Evolutionary conservation across 2,113 vertebrate genomes (phyloP), one percentile per base, ranked within the genome.

Genomic region (Peromyscus californicus): DNA sequence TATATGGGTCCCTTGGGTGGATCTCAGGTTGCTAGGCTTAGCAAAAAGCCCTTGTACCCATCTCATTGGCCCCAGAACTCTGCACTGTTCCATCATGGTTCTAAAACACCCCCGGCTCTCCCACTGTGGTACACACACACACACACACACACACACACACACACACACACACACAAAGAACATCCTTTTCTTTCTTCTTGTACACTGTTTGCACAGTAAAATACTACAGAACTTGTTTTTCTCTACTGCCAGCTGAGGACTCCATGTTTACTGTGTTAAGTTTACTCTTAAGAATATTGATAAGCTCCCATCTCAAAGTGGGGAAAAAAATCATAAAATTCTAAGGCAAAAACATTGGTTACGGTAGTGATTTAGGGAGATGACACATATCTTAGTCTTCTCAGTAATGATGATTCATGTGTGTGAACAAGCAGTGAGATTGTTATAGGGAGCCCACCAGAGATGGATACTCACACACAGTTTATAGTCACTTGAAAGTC

Each of bases 301-400:
- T 31, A 5, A 80, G 39, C 31, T 22, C 13, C 29, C 45, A 74
- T 82, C 59, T 92, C 69, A 57, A 91, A 91, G 61, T 83, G 2
- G 82, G 2, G 82, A 51, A 51, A 36, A 95, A 33, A 80, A 65
- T 96, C 54, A 31, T 57, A 91, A 91, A 94, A 80, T 85, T 70
- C 31, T 29, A 51, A n/a, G 69, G 7, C 59, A 11, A 93, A 76
- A 48, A 42, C 51, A 33, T 39, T 70, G 31, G 13, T 54, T 72
- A 10, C 11, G 82, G 12, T 65, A 48, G n/a, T 61, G 63, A 70
- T 10, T 76, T 89, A 84, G 39, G 39, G 82, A 80, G 45, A 26
- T 45, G 7, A 22, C 59, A 65, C 1, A 17, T 33, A 4, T 39
- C 10, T 26, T 12, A 70, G 45, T 19, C 29, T 69, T 90, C 63